Base-by-base conservation (phyloP, 2,888 invertebrate genomes). In the Panzeria rudis region DNA sequence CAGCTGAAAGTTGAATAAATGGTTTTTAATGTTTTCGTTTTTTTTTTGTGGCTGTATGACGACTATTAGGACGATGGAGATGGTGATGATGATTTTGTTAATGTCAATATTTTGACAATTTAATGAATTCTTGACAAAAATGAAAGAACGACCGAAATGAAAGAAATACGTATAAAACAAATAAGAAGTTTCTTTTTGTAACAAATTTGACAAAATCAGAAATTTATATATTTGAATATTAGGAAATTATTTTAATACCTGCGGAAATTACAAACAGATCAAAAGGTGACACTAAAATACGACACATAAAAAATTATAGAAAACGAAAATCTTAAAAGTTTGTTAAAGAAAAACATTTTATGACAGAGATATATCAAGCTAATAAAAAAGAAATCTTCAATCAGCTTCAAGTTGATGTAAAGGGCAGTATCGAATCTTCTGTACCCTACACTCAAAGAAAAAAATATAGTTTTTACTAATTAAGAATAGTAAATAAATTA, bases 31-130 rank as follows among this genome's bases (percentile, higher is more conserved):
- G 72, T 56, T 59, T 32, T 69, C n/a, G 41, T 11, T 52, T 54
- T 61, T 47, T 56, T 59, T 32, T 41, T 68, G 29, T 52, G 8
- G 20, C 41, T 66, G 17, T 2, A 32, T 17, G n/a, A 13, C 50
- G 25, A 17, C 20, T 76, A 20, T 41, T n/a, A n/a, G n/a, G n/a
- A 38, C 17, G 8, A 38, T 9, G 2, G 2, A 8, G 20, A 52
- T 13, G 47, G 8, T 38, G 68, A 0, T 62, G 66, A 59, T 64
- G 69, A 73, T 76, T 82, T 82, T 66, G 38, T 83, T 82, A 86
- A 86, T 83, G 87, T 87, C 86, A 87, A 87, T 86, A 87, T 86
- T 87, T 86, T 86, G 86, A 84, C 84, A 87, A 83, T 86, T 86
- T 87, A 87, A 87, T 87, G 87, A 86, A 83, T 86, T 84, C 69